A percentile compares a stretch with the other conserved stretches of the same genome.
phyloP scores from a whole-genome alignment of 1,140 invertebrate species.

The Gerris buenoi region DNA sequence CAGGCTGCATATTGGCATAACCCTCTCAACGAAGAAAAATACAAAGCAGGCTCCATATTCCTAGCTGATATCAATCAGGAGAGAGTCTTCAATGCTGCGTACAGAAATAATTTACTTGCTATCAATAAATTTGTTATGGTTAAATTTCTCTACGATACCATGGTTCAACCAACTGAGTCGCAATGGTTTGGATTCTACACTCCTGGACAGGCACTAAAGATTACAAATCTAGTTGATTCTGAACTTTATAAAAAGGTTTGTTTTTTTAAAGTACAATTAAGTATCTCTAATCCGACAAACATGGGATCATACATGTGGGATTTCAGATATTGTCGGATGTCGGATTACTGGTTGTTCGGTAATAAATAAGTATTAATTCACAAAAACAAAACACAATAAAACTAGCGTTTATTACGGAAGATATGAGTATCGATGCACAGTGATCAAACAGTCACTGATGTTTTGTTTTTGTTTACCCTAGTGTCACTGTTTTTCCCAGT shows the following conservation, averaged over 20 bases:
- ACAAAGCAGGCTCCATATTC: conserved; percentile 68
- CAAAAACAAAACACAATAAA: too few species aligned
- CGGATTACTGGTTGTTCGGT: too few species aligned
- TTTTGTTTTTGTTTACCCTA: too few species aligned
- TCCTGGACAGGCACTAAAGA: conserved; percentile 48
- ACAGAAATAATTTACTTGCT: conserved; percentile 52
- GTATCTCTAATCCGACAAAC: too few species aligned
- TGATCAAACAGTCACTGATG: too few species aligned
- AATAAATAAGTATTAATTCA: too few species aligned
- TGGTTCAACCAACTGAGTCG: conserved; percentile 77
- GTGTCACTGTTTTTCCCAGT: too few species aligned
- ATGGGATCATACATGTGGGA: too few species aligned
- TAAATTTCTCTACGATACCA: conserved; percentile 77
- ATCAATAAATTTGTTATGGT: conserved; percentile 83
- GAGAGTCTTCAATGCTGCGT: conserved; percentile 36
- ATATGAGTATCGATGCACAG: too few species aligned
- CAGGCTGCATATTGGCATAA: conserved; percentile 99
- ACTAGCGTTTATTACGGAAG: too few species aligned
- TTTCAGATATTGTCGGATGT: too few species aligned
- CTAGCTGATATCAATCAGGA: conserved; percentile 96
- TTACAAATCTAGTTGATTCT: conserved; percentile 43
- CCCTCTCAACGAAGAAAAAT: conserved; percentile 66
- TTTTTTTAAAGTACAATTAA: too few species aligned
- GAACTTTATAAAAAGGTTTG: conserved; percentile 46
- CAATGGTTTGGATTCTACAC: conserved; percentile 87